Evolutionary conservation across 2,113 vertebrate species (phyloP), one percentile per base, ranked within the genome.

Genomic region (Bombycilla garrulus): DNA sequence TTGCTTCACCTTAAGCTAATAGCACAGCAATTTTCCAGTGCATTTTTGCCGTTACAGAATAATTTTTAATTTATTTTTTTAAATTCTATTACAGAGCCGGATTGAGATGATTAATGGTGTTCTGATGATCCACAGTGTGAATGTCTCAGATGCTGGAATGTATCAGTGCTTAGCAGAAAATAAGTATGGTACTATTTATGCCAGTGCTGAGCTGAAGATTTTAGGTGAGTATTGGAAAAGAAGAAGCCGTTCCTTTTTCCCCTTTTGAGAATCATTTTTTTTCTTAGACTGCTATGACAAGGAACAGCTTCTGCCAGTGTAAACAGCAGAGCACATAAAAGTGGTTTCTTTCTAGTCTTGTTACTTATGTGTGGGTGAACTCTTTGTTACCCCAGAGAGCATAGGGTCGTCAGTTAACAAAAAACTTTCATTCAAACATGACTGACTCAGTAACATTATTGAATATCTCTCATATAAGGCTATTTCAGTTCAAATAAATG

Each of bases 111-210:
- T 98, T 96, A 99, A 99, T 79, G 99, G 99, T 73, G 98, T 99
- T 65, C 96, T 99, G 94, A 97, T 97, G 92, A 99, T 99, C 97
- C 97, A 97, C 70, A 98, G 60, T 79, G 98, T 99, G 76, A 98
- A 98, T 94, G 96, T 98, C n/a, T 97, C 98, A 9, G 99, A 99
- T 95, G 99, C 99, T 12, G 99, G 99, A 87, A 99, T 99, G 99
- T 99, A 99, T 97, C 99, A 99, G 92, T 99, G 99, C 78, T 97
- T 99, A 44, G 99, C 99, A 31, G 99, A 99, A 97, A 99, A 99
- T 92, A 99, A 99, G 80, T 98, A 99, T 4, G 98, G 98, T 51
- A 95, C 98, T 36, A 96, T 99, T 96, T 99, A 99, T 94, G 98
- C 98, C 10, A 98, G 98, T 65, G 99, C 99, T 0, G 98, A 99